A percentile compares a stretch with the other conserved stretches of the same genome.
Evolutionary conservation across 2,113 vertebrate species (phyloP).

Genomic region (Polypterus bichir): DNA sequence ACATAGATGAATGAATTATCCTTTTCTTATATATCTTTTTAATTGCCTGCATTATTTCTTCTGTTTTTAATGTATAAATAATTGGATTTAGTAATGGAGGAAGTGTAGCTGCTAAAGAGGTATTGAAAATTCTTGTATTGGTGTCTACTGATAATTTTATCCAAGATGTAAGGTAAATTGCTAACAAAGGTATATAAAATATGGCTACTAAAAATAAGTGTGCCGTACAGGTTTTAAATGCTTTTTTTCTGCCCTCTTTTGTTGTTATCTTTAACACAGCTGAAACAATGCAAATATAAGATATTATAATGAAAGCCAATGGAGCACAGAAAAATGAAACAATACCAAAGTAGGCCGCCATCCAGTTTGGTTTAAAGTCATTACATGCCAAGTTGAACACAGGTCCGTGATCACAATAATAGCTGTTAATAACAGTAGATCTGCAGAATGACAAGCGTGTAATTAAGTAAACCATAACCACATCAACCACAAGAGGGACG

Average conservation of each 20-base stretch:
- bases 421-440: conserved; percentile 38
- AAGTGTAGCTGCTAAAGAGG: conserved; percentile 38
- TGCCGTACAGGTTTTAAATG: conserved; percentile 38
- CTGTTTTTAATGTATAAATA: conserved; percentile 44
- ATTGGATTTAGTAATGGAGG: conserved; percentile 44
- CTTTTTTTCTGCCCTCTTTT: conserved; percentile 25
- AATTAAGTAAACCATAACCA: conserved; percentile 15
- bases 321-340: conserved; percentile 10
- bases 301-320: conserved; percentile 27
- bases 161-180: conserved; percentile 27
- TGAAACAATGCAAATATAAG: conserved; percentile 35
- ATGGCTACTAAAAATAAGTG: conserved; percentile 40
- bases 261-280: conserved; percentile 41
- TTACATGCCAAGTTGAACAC: conserved; percentile 42
- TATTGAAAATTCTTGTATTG: conserved; percentile 31
- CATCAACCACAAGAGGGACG: rapidly evolving
- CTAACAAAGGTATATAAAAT: conserved; percentile 37
- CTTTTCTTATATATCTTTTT: conserved; percentile 14
- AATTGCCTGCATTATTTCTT: conserved; percentile 31
- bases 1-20: background rate
- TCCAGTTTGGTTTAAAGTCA: conserved; percentile 33
- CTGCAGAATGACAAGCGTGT: conserved; percentile 39
- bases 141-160: conserved; percentile 19
- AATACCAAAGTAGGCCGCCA: background rate
- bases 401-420: conserved; percentile 47